phyloP scores from a whole-genome alignment of 2,888 invertebrate species.

The Iphiclides podalirius region DNA sequence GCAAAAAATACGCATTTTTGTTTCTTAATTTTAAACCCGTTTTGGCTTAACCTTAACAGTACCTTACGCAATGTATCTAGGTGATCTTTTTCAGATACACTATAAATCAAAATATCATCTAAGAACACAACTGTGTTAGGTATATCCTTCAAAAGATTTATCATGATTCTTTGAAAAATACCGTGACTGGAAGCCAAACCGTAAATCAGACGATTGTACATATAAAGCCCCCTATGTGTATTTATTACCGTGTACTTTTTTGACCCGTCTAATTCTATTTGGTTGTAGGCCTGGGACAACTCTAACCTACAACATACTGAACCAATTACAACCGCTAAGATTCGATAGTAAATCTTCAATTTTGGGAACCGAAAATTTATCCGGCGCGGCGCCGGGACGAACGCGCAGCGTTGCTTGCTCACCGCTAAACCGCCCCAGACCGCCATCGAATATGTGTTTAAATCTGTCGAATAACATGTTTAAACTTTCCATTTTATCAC shows the following conservation, averaged over 20 bases:
- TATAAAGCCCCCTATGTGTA: too few relatives aligned
- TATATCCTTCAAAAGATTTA: too few relatives aligned
- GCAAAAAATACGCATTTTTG: too few relatives aligned
- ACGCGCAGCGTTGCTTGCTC: too few relatives aligned
- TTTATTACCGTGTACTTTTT: too few relatives aligned
- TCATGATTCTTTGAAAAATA: slow-evolving; percentile 31
- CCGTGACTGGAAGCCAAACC: slow-evolving; percentile 28
- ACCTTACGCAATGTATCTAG: slow-evolving; percentile 20
- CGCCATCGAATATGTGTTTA: too few relatives aligned
- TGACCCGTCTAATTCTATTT: too few relatives aligned
- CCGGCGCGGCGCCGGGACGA: too few relatives aligned
- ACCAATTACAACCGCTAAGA: slow-evolving; percentile 27
- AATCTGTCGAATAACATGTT: too few relatives aligned
- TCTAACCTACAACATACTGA: slow-evolving; percentile 27
- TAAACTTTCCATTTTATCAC: too few relatives aligned
- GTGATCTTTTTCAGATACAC: slow-evolving; percentile 20
- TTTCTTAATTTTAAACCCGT: slow-evolving; percentile 23
- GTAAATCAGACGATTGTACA: slow-evolving; percentile 29
- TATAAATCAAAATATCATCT: slow-evolving; percentile 28
- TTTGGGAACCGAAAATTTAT: slow-evolving; percentile 31
- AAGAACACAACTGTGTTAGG: slow-evolving; percentile 28
- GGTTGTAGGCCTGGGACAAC: slow-evolving; percentile 28
- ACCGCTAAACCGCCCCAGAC: too few relatives aligned
- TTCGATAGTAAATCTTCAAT: slow-evolving; percentile 28
- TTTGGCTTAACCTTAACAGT: slow-evolving; percentile 16